Base-by-base conservation (phyloP, 1,140 invertebrate species). In the Batillaria attramentaria region DNA sequence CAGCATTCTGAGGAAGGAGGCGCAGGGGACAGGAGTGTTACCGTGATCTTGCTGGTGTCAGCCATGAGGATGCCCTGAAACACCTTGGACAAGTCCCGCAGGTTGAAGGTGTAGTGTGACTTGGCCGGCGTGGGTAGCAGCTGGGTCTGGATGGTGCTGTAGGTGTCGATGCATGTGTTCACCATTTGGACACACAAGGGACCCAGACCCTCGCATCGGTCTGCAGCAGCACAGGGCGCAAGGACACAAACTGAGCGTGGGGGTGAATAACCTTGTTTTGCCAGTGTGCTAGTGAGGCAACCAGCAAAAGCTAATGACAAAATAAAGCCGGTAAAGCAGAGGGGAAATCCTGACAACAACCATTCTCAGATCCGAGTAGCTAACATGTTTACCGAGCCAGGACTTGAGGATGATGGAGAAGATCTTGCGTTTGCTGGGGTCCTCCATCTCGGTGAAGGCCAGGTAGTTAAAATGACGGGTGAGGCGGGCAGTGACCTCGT, bases 321-420 rank as follows among this genome's bases (percentile, higher is more conserved):
- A 31, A 16, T 24, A 66, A n/a, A n/a, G n/a, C n/a, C n/a, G n/a
- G n/a, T n/a, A n/a, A n/a, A n/a, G n/a, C n/a, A n/a, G n/a, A n/a
- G n/a, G n/a, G n/a, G n/a, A n/a, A n/a, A n/a, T n/a, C n/a, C n/a
- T n/a, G n/a, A n/a, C n/a, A n/a, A n/a, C n/a, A n/a, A n/a, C n/a
- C n/a, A n/a, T n/a, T n/a, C n/a, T n/a, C n/a, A n/a, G n/a, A n/a
- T n/a, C n/a, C n/a, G n/a, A n/a, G n/a, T n/a, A n/a, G n/a, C n/a
- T n/a, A n/a, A n/a, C n/a, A n/a, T n/a, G n/a, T n/a, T 92, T 84
- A 85, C 92, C 85, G 0, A 95, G 91, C 95, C 95, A 95, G 0
- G 93, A 94, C 10, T 90, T 88, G 1, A 95, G 86, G 78, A 95
- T 95, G 3, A 92, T 93, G 2, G 93, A 92, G 88, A 95, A 95